Evolutionary conservation across 2,113 vertebrate genomes (phyloP).

Genomic region (Strigops habroptila): DNA sequence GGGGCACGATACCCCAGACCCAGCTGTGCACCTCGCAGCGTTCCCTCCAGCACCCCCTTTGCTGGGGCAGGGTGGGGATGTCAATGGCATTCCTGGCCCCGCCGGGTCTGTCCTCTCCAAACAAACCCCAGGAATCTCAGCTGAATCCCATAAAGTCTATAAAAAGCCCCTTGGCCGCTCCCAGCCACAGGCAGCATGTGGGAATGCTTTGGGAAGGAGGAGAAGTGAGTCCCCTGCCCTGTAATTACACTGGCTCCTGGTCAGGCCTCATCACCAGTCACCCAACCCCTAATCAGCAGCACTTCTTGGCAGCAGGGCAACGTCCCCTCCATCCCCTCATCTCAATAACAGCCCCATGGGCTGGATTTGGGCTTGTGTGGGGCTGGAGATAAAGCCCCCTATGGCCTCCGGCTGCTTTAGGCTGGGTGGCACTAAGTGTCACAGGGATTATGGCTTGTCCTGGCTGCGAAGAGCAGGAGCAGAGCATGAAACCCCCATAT

Average conservation of each 20-base stretch:
- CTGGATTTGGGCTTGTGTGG: background rate
- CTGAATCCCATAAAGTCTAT: background rate
- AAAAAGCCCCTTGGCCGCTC: background rate
- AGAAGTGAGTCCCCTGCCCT: background rate
- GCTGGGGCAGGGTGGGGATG: background rate
- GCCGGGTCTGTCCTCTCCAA: background rate
- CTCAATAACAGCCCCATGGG: fast-evolving
- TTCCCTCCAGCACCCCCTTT: background rate
- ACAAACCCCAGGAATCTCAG: background rate
- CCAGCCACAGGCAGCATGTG: background rate
- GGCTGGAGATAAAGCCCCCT: background rate
- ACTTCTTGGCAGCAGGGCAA: background rate
- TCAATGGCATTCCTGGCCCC: fast-evolving
- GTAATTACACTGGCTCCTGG: background rate
- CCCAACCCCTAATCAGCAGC: background rate
- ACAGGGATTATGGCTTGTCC: background rate
- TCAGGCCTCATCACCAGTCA: background rate
- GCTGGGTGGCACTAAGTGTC: background rate
- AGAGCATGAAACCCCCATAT: background rate
- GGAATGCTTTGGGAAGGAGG: background rate
- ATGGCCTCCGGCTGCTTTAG: background rate
- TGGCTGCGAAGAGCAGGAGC: background rate
- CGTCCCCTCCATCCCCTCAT: fast-evolving
- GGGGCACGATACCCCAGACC: fast-evolving
- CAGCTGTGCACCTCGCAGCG: fast-evolving